These are phyloP conservation scores for Poecilia latipinna DNA, from an alignment of 2,113 vertebrate species.

Conservation along the genomic window DNA sequence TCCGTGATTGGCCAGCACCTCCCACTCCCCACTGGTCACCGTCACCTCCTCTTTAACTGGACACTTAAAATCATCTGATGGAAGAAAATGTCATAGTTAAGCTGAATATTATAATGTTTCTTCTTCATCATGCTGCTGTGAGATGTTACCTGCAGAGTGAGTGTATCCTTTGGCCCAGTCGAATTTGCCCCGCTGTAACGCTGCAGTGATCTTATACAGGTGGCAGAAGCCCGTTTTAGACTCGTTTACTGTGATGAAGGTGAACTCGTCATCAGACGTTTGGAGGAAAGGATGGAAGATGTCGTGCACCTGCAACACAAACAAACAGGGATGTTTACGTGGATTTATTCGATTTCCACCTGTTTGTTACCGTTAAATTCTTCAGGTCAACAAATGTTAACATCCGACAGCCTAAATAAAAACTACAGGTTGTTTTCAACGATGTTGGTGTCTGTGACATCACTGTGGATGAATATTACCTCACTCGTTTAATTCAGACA, in stretches of 20 bases:
- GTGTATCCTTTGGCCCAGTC: conserved; percentile 84
- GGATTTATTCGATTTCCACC: too few relatives aligned
- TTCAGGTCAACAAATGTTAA: neutral
- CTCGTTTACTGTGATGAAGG: conserved; percentile 91
- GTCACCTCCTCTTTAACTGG: conserved; percentile 88
- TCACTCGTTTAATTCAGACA: neutral
- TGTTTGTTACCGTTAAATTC: neutral
- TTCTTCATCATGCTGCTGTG: neutral
- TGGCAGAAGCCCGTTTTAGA: conserved; percentile 94
- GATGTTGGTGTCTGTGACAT: too few relatives aligned
- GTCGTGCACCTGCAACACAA: conserved; percentile 84
- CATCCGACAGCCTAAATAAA: too few relatives aligned
- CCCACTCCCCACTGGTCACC: conserved; percentile 92
- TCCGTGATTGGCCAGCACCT: conserved; percentile 90
- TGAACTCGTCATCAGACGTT: conserved; percentile 85
- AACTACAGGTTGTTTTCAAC: too few relatives aligned
- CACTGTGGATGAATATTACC: too few relatives aligned
- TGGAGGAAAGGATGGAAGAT: conserved; percentile 94
- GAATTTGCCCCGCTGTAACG: conserved; percentile 79
- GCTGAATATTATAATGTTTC: neutral
- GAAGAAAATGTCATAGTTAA: conserved; percentile 3
- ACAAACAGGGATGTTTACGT: neutral
- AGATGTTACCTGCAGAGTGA: conserved; percentile 83
- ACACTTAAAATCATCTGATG: conserved; percentile 89
- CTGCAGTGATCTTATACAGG: conserved; percentile 87